phyloP scores from a whole-genome alignment of 2,113 vertebrate species.

The Poicephalus gulielmi region DNA sequence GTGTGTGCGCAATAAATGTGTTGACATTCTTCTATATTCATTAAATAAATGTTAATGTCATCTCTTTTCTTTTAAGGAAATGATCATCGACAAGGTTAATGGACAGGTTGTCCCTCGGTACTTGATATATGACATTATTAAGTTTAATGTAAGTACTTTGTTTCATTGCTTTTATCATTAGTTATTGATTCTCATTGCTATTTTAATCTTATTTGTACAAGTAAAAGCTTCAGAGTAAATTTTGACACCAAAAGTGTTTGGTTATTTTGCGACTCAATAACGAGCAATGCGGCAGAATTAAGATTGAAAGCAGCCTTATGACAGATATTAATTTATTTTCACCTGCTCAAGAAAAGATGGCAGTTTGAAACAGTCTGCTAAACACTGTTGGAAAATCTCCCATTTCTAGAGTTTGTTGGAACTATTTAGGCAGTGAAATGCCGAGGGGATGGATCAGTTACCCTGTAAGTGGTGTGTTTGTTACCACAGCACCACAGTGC shows the following conservation, averaged over 20 bases:
- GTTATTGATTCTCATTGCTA: not conserved
- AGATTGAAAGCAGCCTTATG: not conserved
- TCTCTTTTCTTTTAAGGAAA: conserved; percentile 86
- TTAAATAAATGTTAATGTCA: not conserved
- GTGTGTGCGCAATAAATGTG: not conserved
- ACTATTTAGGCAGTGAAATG: not conserved
- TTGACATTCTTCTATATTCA: not conserved
- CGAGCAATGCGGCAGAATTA: not conserved
- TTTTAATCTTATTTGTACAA: not conserved
- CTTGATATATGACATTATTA: conserved; percentile 99
- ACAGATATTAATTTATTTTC: not conserved
- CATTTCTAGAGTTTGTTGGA: not conserved
- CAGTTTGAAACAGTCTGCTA: not conserved
- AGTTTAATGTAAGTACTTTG: conserved; percentile 92
- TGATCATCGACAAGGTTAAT: conserved; percentile 98
- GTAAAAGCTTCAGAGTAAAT: not conserved
- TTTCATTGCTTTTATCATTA: conserved; percentile 6
- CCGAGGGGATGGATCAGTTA: not conserved
- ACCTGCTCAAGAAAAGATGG: not conserved
- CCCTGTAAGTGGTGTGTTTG: not conserved
- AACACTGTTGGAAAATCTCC: not conserved
- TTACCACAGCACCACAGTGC: not conserved
- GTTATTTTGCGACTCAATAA: not conserved
- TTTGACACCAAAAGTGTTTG: not conserved
- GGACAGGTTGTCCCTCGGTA: conserved; percentile 94